phyloP scores from a whole-genome alignment of 2,797 vertebrate genomes.

The Myotis vivesi region DNA sequence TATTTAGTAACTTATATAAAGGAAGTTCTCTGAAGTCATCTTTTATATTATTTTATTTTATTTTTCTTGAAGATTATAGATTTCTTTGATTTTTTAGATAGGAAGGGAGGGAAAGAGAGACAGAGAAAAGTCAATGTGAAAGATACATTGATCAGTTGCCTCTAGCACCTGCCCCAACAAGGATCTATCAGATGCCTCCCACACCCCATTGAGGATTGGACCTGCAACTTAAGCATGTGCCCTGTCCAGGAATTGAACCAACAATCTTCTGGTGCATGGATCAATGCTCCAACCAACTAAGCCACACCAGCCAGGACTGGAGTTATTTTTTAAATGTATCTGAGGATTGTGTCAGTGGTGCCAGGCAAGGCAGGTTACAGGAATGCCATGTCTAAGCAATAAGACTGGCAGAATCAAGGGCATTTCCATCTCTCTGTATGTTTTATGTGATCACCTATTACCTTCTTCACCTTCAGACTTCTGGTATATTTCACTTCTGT shows the following conservation, averaged over 20 bases:
- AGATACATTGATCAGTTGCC: not conserved
- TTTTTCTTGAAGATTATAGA: not conserved
- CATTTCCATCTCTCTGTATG: not conserved
- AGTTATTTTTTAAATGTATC: conserved; percentile 23
- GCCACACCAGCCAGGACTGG: not conserved
- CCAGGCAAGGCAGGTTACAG: not conserved
- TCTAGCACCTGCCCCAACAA: not conserved
- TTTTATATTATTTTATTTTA: not conserved
- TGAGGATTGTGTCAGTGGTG: not conserved
- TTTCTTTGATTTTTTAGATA: not conserved
- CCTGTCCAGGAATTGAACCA: not conserved
- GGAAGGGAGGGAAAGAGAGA: not conserved
- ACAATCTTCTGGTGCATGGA: not conserved
- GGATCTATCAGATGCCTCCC: not conserved
- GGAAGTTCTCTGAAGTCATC: not conserved
- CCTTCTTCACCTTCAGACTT: conserved; percentile 31
- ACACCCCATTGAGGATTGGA: not conserved
- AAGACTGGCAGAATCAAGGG: not conserved
- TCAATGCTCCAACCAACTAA: not conserved
- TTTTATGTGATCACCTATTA: conserved; percentile 43
- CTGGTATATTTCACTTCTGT: conserved; percentile 63
- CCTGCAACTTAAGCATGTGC: not conserved
- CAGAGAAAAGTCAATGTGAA: not conserved
- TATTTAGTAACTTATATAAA: not conserved
- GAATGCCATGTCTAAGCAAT: not conserved